Conservation (phyloP, 2,888 invertebrate genomes). For the Nephrotoma appendiculata region DNA sequence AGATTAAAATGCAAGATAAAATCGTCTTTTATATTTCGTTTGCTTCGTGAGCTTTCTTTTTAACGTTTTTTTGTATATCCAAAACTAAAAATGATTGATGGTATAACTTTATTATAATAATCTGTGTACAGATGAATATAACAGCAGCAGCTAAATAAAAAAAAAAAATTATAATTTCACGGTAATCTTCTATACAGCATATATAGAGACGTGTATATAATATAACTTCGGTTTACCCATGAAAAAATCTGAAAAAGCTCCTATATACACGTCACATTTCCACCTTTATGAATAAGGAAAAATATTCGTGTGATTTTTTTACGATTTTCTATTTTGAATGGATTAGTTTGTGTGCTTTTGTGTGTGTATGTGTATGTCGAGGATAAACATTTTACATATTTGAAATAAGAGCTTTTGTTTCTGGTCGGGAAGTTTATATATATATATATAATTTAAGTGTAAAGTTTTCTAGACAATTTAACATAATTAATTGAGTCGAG, state of each 20-base stretch:
- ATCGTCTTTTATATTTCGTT: not conserved
- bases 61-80: not conserved
- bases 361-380: not conserved
- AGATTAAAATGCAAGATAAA: not conserved
- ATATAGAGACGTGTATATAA: not conserved
- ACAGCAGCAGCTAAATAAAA: not conserved
- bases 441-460: no score
- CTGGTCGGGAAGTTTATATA: not conserved
- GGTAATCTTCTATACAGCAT: not conserved
- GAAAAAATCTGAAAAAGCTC: not conserved
- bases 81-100: not conserved
- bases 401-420: not conserved
- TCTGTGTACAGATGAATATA: not conserved
- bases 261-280: not conserved
- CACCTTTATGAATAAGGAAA: not conserved
- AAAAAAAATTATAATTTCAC: not conserved
- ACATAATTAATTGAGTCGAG: not conserved
- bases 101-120: not conserved
- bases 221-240: not conserved
- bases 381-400: not conserved
- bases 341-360: not conserved
- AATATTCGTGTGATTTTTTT: not conserved
- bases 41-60: not conserved
- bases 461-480: not conserved
- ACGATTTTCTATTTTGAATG: not conserved